Evolutionary conservation across 2,797 vertebrate species (phyloP).

Genomic region (Schizothorax lantsangensis): DNA sequence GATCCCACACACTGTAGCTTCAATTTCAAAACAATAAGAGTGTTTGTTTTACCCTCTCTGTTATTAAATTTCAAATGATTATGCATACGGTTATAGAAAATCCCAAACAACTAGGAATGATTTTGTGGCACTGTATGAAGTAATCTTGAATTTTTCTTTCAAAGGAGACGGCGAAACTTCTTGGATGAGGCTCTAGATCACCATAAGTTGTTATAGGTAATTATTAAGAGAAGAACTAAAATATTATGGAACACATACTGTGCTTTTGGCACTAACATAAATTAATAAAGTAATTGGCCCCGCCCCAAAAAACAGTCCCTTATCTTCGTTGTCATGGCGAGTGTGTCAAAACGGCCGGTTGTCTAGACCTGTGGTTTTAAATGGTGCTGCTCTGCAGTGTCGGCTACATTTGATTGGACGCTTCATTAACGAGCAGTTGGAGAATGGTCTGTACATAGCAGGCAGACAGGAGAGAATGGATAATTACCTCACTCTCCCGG

Average conservation of each 20-base stretch:
- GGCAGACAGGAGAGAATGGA: conserved; percentile 41
- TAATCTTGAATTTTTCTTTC: not conserved
- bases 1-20: conserved; percentile 39
- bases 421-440: conserved; percentile 55
- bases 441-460: conserved; percentile 41
- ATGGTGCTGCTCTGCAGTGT: conserved; percentile 20
- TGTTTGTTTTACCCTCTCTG: conserved; percentile 30
- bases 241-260: not conserved
- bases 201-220: not conserved
- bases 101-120: conserved; percentile 33
- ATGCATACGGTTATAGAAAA: conserved; percentile 29
- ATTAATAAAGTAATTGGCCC: conserved; percentile 15
- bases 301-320: conserved; percentile 19
- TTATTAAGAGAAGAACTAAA: not conserved
- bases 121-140: conserved; percentile 3
- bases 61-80: conserved; percentile 40
- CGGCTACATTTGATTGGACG: conserved; percentile 43
- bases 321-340: conserved; percentile 25
- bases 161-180: not conserved
- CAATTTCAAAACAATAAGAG: conserved; percentile 22
- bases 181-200: not conserved
- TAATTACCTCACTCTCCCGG: conserved; percentile 47
- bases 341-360: conserved; percentile 24
- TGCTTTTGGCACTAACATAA: conserved; percentile 14
- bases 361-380: conserved; percentile 43